These are phyloP conservation scores for Dasypolia templi DNA, from an alignment of 2,888 invertebrate genomes.

Conservation along the genomic window DNA sequence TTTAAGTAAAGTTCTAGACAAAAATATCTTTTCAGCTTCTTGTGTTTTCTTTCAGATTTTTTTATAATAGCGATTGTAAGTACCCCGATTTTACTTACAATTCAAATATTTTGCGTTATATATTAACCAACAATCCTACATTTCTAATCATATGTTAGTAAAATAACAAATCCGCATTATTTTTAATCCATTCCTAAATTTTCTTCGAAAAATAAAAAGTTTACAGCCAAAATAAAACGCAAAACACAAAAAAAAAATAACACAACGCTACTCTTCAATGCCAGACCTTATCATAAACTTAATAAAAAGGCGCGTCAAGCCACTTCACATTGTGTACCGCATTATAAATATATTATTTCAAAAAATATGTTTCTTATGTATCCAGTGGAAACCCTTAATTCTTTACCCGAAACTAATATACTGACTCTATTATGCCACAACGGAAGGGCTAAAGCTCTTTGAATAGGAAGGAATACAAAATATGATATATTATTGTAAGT, in stretches of 20 bases:
- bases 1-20: neutral
- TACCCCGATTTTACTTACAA: neutral
- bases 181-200: neutral
- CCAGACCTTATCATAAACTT: slow-evolving; percentile 34
- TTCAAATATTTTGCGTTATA: neutral
- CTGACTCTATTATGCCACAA: slow-evolving; percentile 68
- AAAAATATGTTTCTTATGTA: slow-evolving; percentile 64
- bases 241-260: slow-evolving; percentile 16
- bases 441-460: slow-evolving; percentile 68
- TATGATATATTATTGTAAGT: slow-evolving; percentile 59
- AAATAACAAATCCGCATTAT: neutral
- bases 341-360: slow-evolving; percentile 66
- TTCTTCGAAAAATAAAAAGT: neutral
- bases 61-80: neutral
- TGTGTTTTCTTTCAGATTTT: neutral
- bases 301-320: slow-evolving; percentile 34
- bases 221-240: neutral
- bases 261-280: slow-evolving; percentile 1
- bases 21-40: neutral
- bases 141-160: neutral
- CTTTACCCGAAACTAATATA: slow-evolving; percentile 78
- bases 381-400: slow-evolving; percentile 68
- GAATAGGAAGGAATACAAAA: slow-evolving; percentile 66
- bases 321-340: slow-evolving; percentile 35
- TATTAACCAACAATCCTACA: neutral